These are phyloP conservation scores for Bugula neritina DNA, from an alignment of 2,888 invertebrate species.

Conservation along the genomic window DNA sequence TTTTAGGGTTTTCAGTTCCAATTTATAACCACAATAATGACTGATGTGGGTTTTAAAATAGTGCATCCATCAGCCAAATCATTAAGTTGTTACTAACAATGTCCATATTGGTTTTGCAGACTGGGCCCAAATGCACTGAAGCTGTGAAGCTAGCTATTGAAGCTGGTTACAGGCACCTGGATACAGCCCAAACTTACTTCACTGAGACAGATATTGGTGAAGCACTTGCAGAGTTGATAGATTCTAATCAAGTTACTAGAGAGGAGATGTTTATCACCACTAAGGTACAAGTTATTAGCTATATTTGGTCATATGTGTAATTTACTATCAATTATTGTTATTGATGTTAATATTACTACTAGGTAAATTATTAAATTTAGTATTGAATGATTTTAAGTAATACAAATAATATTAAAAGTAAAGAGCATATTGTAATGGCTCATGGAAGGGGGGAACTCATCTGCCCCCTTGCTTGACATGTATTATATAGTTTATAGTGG, in stretches of 20 bases:
- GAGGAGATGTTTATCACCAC: slow-evolving; percentile 15
- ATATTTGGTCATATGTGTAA: too few species aligned
- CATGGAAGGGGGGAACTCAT: too few species aligned
- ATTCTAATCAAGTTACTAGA: neutral
- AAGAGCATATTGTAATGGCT: too few species aligned
- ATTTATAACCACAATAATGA: neutral
- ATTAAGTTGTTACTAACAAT: too few species aligned
- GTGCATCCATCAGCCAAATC: too few species aligned
- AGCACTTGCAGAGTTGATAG: neutral
- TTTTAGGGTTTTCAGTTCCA: neutral
- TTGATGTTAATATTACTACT: too few species aligned
- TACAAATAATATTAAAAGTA: too few species aligned
- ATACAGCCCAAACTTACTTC: neutral
- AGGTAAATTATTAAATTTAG: too few species aligned
- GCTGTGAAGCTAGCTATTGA: neutral
- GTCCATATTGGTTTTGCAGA: neutral
- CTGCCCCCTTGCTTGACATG: too few species aligned
- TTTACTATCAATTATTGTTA: too few species aligned
- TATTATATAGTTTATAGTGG: too few species aligned
- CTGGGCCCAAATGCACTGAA: neutral
- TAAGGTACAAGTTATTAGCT: neutral
- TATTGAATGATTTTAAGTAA: too few species aligned
- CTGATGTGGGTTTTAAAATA: neutral
- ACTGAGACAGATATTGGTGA: slow-evolving; percentile 11
- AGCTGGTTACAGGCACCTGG: neutral